Base-by-base conservation (phyloP, 2,797 vertebrate species). In the Oceanodroma leucorhoa region DNA sequence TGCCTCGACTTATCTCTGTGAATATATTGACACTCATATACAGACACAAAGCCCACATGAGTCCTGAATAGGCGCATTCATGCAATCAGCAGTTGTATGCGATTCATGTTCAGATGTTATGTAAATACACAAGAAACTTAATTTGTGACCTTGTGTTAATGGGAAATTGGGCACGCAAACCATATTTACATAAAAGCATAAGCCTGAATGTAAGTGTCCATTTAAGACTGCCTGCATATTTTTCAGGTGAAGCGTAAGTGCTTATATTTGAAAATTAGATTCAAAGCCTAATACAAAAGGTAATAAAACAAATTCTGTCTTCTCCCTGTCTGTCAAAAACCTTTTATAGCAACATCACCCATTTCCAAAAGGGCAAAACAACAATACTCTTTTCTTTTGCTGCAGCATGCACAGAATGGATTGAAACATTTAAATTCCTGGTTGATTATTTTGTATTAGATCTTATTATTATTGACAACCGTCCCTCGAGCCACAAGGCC, bases 111-210 rank as follows among this genome's bases (percentile, higher is more conserved):
- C 64, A 60, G 64, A 70, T 50, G 64, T 72, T 87, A 69, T 17
- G 50, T 22, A 95, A 92, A 81, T 71, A 90, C 20, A 5, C 8
- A 71, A 90, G 85, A 45, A 94, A 87, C 36, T 66, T 85, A 58
- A 93, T 80, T 91, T 90, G 79, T 86, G 87, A 92, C 85, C 94
- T 84, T 78, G 76, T 55, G 58, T 61, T 91, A 95, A 89, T 93
- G 86, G 90, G 58, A 76, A 88, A 75, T 9, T 18, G 41, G 89
- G 78, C 73, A 79, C 0, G 5, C 19, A 32, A 80, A 69, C 50
- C 21, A 7, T 50, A 87, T 77, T 83, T 81, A 50, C 73, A 87
- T 72, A 73, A 77, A 79, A 90, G 80, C 14, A 0, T 57, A 79
- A 51, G 71, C 66, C 57, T 55, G 64, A 41, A 32, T 40, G 10